Evolutionary conservation across 92 coral and sea anemone species (phyloP).

Genomic region (Parazoanthus swiftii): DNA sequence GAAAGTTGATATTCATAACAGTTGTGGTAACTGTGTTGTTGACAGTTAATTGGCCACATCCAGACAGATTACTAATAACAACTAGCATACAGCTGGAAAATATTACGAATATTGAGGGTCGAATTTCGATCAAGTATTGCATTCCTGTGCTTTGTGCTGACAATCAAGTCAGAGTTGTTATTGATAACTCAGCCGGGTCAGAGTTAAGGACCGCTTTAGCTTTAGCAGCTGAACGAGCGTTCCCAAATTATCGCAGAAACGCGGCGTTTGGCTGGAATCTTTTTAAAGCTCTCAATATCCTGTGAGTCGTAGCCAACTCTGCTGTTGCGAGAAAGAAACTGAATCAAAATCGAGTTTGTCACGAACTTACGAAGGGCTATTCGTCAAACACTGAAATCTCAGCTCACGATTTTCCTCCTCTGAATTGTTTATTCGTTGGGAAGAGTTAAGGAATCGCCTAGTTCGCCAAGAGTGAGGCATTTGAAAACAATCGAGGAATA

Average conservation of each 20-base stretch:
- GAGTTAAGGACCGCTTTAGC: neutral
- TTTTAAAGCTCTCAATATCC: neutral
- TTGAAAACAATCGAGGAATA: neutral
- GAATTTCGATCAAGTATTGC: neutral
- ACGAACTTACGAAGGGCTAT: neutral
- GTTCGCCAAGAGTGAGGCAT: neutral
- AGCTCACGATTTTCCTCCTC: neutral
- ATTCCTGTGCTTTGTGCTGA: neutral
- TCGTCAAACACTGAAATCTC: too few species aligned
- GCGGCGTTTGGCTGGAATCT: neutral
- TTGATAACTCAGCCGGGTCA: neutral
- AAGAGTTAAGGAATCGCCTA: neutral
- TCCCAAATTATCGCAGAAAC: neutral
- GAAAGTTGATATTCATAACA: too few species aligned
- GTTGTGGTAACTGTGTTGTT: neutral
- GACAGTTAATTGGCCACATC: neutral
- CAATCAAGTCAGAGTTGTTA: neutral
- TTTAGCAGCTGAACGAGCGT: neutral
- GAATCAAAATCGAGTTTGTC: neutral
- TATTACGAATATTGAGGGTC: neutral
- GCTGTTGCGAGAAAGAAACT: neutral
- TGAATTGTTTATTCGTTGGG: neutral
- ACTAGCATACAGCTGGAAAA: neutral
- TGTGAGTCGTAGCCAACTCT: neutral
- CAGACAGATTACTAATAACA: neutral